Conservation (phyloP, 2,113 vertebrate genomes). For the Mesocricetus auratus region DNA sequence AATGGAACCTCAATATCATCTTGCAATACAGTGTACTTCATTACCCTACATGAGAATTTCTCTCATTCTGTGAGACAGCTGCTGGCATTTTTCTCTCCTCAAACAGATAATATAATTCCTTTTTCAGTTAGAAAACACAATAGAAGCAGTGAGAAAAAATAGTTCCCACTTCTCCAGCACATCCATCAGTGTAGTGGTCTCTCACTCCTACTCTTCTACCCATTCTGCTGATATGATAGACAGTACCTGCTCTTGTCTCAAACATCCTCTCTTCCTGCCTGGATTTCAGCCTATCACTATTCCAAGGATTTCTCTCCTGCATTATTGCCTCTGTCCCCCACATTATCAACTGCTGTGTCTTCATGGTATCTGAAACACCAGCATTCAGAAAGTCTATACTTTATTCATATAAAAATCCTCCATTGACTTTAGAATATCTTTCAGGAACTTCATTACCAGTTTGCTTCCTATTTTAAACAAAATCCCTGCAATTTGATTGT, state of each 20-base stretch:
- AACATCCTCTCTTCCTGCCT: background rate
- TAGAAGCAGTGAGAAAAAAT: background rate
- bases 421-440: background rate
- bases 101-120: background rate
- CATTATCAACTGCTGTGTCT: background rate
- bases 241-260: background rate
- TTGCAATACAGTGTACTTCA: background rate
- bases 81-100: background rate
- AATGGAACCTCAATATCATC: background rate
- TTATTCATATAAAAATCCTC: background rate
- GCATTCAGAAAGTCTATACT: background rate
- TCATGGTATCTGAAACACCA: background rate
- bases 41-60: background rate
- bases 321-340: background rate
- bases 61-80: background rate
- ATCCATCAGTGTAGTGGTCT: background rate
- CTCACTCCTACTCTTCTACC: background rate
- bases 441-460: background rate
- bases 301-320: background rate
- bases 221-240: background rate
- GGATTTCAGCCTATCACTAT: background rate
- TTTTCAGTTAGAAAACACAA: background rate
- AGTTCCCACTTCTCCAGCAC: background rate
- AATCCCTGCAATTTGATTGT: background rate
- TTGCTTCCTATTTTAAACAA: background rate